These are phyloP conservation scores for Enteromius afrohamiltoni DNA, from an alignment of 2,797 vertebrate species.

Conservation along the genomic window DNA sequence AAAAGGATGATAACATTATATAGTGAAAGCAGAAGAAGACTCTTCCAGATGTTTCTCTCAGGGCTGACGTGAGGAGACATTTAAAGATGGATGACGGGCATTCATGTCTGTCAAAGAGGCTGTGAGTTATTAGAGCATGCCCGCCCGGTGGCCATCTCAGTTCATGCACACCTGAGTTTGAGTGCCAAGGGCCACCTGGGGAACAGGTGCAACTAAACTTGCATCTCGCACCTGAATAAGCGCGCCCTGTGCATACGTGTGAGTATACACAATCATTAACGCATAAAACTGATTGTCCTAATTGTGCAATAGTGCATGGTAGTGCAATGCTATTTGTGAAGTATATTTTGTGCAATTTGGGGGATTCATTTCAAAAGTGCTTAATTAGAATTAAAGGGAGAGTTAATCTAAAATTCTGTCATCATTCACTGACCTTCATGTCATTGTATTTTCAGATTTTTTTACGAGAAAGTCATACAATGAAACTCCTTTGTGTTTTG, in stretches of 20 bases:
- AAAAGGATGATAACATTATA: background rate
- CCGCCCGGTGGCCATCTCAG: conserved; percentile 50
- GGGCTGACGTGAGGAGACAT: conserved; percentile 34
- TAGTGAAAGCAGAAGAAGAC: background rate
- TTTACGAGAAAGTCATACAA: background rate
- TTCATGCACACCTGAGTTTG: conserved; percentile 60
- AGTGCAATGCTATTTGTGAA: background rate
- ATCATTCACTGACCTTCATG: background rate
- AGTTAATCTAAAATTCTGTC: background rate
- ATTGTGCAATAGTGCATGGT: conserved; percentile 28
- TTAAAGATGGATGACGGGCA: conserved; percentile 53
- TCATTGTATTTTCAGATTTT: background rate
- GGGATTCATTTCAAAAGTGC: background rate
- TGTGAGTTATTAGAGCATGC: conserved; percentile 62
- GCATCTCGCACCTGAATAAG: conserved; percentile 57
- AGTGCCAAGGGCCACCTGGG: conserved; percentile 59
- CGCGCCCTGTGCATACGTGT: background rate
- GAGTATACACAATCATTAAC: conserved; percentile 27
- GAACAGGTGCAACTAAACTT: conserved; percentile 60
- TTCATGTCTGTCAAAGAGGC: conserved; percentile 40
- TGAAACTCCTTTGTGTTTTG: background rate
- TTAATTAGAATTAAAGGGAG: background rate
- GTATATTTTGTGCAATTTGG: background rate
- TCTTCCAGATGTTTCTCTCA: conserved; percentile 49
- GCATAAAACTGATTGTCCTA: conserved; percentile 22